Evolutionary conservation across 2,797 vertebrate species (phyloP).

Genomic region (Enteromius fasciolatus): DNA sequence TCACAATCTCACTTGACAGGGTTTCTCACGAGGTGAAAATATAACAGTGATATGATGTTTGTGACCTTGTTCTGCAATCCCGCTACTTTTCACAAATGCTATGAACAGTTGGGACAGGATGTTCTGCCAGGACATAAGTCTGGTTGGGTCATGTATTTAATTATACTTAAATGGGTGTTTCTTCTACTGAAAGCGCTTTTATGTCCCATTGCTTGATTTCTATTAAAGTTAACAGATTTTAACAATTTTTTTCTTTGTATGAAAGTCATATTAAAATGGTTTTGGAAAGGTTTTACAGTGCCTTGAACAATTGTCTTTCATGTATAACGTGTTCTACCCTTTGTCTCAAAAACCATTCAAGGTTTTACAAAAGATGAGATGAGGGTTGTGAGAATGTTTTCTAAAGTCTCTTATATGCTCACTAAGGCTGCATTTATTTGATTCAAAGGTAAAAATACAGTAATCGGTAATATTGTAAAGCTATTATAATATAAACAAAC

Average conservation of each 20-base stretch:
- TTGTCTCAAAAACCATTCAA: background rate
- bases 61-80: constrained; percentile 17
- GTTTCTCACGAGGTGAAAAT: constrained; percentile 20
- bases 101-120: constrained; percentile 15
- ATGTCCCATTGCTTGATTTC: constrained; percentile 15
- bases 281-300: background rate
- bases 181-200: background rate
- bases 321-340: background rate
- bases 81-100: constrained; percentile 9
- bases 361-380: background rate
- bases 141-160: constrained; percentile 12
- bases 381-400: background rate
- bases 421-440: background rate
- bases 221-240: constrained; percentile 17
- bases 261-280: background rate
- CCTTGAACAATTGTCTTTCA: constrained; percentile 2
- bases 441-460: background rate
- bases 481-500: background rate
- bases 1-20: constrained; percentile 19
- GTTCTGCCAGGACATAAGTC: constrained; percentile 12
- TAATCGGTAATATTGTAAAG: background rate
- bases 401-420: background rate
- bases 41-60: constrained; percentile 4
- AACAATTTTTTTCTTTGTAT: background rate
- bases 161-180: constrained; percentile 15